Conservation (phyloP, 1,140 invertebrate genomes). For the Drosophila orosa region DNA sequence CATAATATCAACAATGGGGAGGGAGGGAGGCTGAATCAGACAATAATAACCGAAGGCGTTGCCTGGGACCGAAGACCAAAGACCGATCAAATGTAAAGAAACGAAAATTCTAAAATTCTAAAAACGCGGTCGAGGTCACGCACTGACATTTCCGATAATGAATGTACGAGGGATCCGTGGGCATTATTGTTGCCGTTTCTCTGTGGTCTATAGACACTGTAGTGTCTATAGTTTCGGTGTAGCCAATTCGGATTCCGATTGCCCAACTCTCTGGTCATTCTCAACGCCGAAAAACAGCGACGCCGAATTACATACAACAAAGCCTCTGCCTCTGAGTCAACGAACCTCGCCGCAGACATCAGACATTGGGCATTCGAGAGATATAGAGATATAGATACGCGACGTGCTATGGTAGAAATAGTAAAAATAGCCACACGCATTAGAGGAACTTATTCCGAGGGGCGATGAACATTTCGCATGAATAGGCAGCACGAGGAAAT, state of each 20-base stretch:
- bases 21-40: constrained; percentile 23
- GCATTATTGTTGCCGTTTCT: constrained; percentile 26
- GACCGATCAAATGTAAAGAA: constrained; percentile 38
- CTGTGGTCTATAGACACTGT: constrained; percentile 9
- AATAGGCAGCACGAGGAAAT: constrained; percentile 31
- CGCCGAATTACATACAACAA: constrained; percentile 24
- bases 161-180: constrained; percentile 45
- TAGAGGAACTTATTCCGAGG: constrained; percentile 61
- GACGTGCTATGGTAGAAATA: constrained; percentile 58
- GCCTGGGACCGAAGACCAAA: constrained; percentile 51
- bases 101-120: constrained; percentile 54
- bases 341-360: constrained; percentile 63
- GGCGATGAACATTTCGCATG: constrained; percentile 43
- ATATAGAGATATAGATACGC: constrained; percentile 55
- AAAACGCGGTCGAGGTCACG: constrained; percentile 79
- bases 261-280: constrained; percentile 60
- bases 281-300: constrained; percentile 12
- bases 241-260: constrained; percentile 55
- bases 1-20: constrained; percentile 13
- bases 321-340: constrained; percentile 61
- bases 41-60: constrained; percentile 50
- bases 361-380: constrained; percentile 21
- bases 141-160: constrained; percentile 77
- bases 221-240: constrained; percentile 25
- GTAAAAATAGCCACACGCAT: constrained; percentile 71